These are phyloP conservation scores for Brachionus calyciflorus DNA, from an alignment of 1,140 invertebrate genomes.

Conservation along the genomic window DNA sequence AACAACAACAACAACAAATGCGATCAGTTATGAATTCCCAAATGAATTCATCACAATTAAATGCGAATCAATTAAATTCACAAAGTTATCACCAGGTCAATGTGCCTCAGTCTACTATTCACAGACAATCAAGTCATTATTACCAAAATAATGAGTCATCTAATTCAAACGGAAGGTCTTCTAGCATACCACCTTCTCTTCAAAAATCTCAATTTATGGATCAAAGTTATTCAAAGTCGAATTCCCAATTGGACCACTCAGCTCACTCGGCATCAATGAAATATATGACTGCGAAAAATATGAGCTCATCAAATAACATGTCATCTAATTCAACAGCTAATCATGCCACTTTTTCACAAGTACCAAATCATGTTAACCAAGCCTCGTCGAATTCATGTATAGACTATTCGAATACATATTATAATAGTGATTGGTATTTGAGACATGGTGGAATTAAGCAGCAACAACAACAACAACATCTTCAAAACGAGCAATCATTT, in stretches of 20 bases:
- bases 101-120: background rate
- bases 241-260: constrained; percentile 3
- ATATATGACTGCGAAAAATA: background rate
- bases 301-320: background rate
- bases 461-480: too few relatives aligned
- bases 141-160: background rate
- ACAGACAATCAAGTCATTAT: background rate
- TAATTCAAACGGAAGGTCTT: background rate
- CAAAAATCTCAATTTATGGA: background rate
- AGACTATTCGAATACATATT: background rate
- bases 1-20: background rate
- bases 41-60: background rate
- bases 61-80: too few relatives aligned
- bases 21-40: constrained; percentile 28
- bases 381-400: background rate
- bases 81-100: too few relatives aligned
- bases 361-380: background rate
- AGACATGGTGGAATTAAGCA: background rate
- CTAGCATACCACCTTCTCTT: constrained; percentile 13
- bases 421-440: constrained; percentile 19
- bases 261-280: too few relatives aligned
- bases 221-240: background rate
- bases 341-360: background rate
- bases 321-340: background rate
- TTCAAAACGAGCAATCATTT: background rate